These are phyloP conservation scores for Turdus rufiventris DNA, from an alignment of 2,113 vertebrate species.

Conservation along the genomic window DNA sequence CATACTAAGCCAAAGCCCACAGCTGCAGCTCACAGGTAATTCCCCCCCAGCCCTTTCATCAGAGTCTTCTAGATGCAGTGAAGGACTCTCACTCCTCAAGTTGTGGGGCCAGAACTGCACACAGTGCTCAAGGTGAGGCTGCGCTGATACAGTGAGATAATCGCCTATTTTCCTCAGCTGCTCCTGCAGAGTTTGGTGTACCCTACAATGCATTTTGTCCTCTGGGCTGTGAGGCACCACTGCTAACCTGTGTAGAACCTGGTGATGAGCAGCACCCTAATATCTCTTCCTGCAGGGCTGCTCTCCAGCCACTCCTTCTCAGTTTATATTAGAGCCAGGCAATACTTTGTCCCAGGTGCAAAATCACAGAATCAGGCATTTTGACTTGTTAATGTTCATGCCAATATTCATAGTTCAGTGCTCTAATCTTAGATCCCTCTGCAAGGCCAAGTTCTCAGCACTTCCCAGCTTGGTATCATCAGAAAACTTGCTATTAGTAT, in stretches of 20 bases:
- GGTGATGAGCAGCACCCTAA: not conserved
- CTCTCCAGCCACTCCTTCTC: not conserved
- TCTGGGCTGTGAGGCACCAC: not conserved
- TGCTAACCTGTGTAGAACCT: accelerated
- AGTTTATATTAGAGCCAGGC: not conserved
- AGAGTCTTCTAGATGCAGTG: accelerated
- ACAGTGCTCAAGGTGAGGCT: not conserved
- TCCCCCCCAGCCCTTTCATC: not conserved
- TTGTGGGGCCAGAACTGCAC: not conserved
- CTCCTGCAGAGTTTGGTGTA: too few species aligned
- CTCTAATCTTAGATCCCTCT: not conserved
- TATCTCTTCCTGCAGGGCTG: not conserved
- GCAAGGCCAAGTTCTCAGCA: not conserved
- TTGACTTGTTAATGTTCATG: not conserved
- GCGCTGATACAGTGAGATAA: accelerated
- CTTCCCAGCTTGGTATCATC: not conserved
- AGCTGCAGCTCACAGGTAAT: not conserved
- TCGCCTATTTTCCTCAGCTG: too few species aligned
- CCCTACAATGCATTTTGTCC: not conserved
- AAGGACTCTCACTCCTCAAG: too few species aligned
- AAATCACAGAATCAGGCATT: not conserved
- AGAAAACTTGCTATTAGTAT: not conserved
- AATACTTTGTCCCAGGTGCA: not conserved
- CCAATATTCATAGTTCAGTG: not conserved
- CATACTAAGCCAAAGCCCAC: not conserved